Evolutionary conservation across 2,888 invertebrate species (phyloP).

Genomic region (Coelogynopora nodosa): DNA sequence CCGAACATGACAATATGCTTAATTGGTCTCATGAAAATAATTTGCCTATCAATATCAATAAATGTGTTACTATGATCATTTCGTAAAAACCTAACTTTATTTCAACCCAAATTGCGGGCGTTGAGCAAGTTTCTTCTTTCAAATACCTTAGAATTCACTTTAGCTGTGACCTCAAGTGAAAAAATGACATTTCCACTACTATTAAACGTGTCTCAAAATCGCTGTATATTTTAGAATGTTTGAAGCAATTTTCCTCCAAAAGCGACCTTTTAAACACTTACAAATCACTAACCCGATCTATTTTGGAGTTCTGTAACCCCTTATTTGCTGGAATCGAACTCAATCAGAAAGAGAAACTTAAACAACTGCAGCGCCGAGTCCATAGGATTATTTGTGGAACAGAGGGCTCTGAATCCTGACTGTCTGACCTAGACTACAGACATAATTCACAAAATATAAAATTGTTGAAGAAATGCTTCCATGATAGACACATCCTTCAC

Average conservation of each 20-base stretch:
- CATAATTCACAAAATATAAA: not conserved
- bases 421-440: constrained; percentile 15
- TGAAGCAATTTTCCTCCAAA: constrained; percentile 1
- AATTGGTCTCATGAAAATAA: constrained; percentile 20
- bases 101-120: constrained; percentile 1
- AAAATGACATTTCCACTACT: constrained; percentile 23
- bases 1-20: constrained; percentile 1
- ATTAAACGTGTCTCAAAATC: not conserved
- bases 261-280: constrained; percentile 12
- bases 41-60: constrained; percentile 16
- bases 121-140: constrained; percentile 5
- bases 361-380: not conserved
- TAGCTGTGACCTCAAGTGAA: not conserved
- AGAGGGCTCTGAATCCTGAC: not conserved
- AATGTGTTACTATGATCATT: not conserved
- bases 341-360: constrained; percentile 14
- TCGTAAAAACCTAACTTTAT: not conserved
- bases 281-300: constrained; percentile 1
- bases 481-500: constrained; percentile 27
- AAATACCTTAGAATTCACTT: constrained; percentile 20
- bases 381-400: constrained; percentile 16
- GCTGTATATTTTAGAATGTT: not conserved
- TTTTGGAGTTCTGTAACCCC: constrained; percentile 10
- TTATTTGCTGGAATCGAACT: constrained; percentile 24
- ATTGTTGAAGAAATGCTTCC: constrained; percentile 27